These are phyloP conservation scores for Phalloptychus januarius DNA, from an alignment of 2,797 vertebrate genomes.

Conservation along the genomic window DNA sequence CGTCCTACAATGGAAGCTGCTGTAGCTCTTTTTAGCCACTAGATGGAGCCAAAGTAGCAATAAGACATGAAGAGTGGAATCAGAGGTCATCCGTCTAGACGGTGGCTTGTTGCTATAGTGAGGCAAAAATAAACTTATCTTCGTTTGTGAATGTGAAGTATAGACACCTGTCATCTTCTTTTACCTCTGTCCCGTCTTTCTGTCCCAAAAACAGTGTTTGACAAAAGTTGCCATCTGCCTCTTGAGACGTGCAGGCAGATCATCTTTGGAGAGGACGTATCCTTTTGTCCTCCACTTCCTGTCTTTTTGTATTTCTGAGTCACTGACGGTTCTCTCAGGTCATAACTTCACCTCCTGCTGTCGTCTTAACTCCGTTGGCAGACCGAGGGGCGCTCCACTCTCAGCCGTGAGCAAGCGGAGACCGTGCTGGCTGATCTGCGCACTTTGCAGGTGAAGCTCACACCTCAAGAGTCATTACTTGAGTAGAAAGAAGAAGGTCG, in stretches of 20 bases:
- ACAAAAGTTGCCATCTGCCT: constrained; percentile 78
- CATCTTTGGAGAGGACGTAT: constrained; percentile 82
- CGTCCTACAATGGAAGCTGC: neutral
- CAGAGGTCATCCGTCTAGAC: constrained; percentile 64
- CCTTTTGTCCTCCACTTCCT: constrained; percentile 56
- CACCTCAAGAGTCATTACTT: neutral
- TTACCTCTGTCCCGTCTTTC: constrained; percentile 22
- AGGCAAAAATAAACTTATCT: constrained; percentile 26
- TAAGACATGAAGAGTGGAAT: neutral
- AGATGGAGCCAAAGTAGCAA: constrained; percentile 67
- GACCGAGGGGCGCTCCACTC: constrained; percentile 73
- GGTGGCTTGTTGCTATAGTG: constrained; percentile 47
- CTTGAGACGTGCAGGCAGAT: constrained; percentile 83
- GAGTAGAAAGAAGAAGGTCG: neutral
- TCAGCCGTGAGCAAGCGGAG: constrained; percentile 74
- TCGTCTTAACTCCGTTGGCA: constrained; percentile 66
- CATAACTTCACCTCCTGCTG: constrained; percentile 22
- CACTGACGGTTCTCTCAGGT: neutral
- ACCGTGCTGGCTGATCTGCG: constrained; percentile 70
- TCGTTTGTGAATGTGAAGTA: constrained; percentile 31
- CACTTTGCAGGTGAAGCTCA: constrained; percentile 72
- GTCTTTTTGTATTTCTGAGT: neutral
- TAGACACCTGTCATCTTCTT: constrained; percentile 40
- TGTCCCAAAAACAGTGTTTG: constrained; percentile 67
- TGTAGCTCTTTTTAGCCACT: constrained; percentile 58